A percentile compares a stretch with the other conserved stretches of the same genome.
Conservation (phyloP, 2,888 invertebrate genomes). For the Ochropacha duplaris region DNA sequence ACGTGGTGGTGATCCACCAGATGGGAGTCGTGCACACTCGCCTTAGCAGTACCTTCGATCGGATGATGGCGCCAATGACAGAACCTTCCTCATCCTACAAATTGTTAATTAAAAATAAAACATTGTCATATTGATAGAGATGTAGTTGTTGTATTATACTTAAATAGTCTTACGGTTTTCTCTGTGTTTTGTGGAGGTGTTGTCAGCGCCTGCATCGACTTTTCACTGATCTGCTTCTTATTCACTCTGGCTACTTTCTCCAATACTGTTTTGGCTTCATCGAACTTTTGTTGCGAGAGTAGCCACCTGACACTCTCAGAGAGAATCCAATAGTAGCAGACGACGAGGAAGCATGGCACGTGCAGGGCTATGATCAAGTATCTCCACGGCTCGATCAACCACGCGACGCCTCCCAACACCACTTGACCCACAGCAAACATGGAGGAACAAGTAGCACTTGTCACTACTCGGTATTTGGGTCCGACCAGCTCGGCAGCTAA, state of each 20-base stretch:
- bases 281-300: conserved; percentile 84
- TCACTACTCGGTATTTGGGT: conserved; percentile 87
- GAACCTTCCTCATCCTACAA: conserved; percentile 23
- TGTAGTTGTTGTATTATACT: neutral
- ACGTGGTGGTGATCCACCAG: conserved; percentile 90
- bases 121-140: neutral
- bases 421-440: conserved; percentile 89
- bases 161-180: conserved; percentile 6
- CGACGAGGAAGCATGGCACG: conserved; percentile 85
- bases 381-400: conserved; percentile 87
- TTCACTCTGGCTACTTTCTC: conserved; percentile 85
- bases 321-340: conserved; percentile 85
- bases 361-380: conserved; percentile 85
- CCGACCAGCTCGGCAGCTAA: conserved; percentile 90
- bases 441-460: conserved; percentile 85
- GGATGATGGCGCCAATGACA: conserved; percentile 61
- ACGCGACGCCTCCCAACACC: conserved; percentile 85
- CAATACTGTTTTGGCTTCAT: conserved; percentile 84
- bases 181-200: conserved; percentile 54
- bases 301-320: conserved; percentile 90
- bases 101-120: neutral
- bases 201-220: conserved; percentile 67
- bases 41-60: conserved; percentile 76
- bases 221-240: conserved; percentile 79
- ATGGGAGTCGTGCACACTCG: conserved; percentile 86